Base-by-base conservation (phyloP, 1,140 invertebrate genomes). In the Brachionus koreanus region DNA sequence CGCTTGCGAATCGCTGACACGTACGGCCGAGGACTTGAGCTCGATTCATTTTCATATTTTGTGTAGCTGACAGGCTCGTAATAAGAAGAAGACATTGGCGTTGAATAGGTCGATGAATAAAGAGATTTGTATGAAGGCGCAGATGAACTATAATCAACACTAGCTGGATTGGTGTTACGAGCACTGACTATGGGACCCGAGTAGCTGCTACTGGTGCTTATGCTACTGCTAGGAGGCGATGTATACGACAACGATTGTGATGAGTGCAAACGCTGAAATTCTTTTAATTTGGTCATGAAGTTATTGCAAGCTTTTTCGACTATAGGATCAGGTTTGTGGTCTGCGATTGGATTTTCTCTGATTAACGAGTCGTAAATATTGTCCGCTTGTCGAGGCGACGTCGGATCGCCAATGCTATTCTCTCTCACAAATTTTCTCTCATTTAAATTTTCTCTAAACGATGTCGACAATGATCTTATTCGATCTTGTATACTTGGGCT, bases 221-320 rank as follows among this genome's bases (percentile, higher is more conserved):
- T 29, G 29, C 29, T 29, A 12, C 7, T 42, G 23, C 9, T 49
- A 6, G 46, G n/a, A n/a, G 49, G 49, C 7, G 49, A 33, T 35
- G 46, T 61, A 37, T 25, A 37, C 16, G 46, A 33, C 23, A 61
- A 79, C 1, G 61, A 5, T 25, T 52, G 39, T n/a, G 69, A 29
- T 9, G 19, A 25, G n/a, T 74, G 69, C 4, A 46, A 46, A 9
- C 76, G 46, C 9, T 79, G 76, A 43, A 23, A 79, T 39, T 79
- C 76, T 33, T 61, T 79, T 13, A 79, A 25, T 43, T 13, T 39
- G 61, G 13, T 61, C 76, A 79, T 61, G 33, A 79, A 79, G 33
- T 79, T 79, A 13, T 19, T 79, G 33, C 76, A 79, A 13, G 76
- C 76, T 79, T 79, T 79, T 43, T 79, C 76, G 7, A 65, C 76